phyloP scores from a whole-genome alignment of 2,113 vertebrate species.

The Macquaria ambigua region DNA sequence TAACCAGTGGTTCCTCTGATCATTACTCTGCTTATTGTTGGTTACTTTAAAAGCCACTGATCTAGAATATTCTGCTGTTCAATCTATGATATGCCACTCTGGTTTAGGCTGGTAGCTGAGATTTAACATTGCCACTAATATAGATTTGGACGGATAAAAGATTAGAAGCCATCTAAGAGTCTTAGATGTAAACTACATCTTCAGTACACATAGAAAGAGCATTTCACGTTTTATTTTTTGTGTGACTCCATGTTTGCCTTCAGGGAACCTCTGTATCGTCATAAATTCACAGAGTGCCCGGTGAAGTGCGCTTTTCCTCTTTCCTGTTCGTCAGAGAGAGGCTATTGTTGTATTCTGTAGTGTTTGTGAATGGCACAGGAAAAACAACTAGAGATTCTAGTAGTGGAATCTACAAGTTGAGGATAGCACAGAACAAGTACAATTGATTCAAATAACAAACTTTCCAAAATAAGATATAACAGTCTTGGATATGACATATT shows the following conservation, averaged over 20 bases:
- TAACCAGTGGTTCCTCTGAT: neutral
- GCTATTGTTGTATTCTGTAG: conserved; percentile 50
- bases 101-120: neutral
- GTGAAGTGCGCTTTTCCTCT: conserved; percentile 71
- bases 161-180: neutral
- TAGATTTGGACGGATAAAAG: neutral
- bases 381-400: too few relatives aligned
- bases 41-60: neutral
- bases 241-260: conserved; percentile 7
- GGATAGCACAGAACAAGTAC: too few relatives aligned
- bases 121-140: neutral
- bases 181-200: neutral
- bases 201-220: neutral
- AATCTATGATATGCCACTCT: neutral
- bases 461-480: too few relatives aligned
- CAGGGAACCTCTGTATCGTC: conserved; percentile 8
- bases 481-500: neutral
- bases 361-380: conserved; percentile 32
- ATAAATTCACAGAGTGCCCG: conserved; percentile 34
- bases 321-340: conserved; percentile 75
- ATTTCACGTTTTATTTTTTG: neutral
- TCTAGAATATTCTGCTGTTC: neutral
- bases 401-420: too few relatives aligned
- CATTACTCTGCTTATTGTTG: neutral
- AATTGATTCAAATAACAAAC: too few relatives aligned